A percentile compares a stretch with the other conserved stretches of the same genome.
Evolutionary conservation across 1,140 invertebrate species (phyloP).

Genomic region (Drosophila kanapiae): DNA sequence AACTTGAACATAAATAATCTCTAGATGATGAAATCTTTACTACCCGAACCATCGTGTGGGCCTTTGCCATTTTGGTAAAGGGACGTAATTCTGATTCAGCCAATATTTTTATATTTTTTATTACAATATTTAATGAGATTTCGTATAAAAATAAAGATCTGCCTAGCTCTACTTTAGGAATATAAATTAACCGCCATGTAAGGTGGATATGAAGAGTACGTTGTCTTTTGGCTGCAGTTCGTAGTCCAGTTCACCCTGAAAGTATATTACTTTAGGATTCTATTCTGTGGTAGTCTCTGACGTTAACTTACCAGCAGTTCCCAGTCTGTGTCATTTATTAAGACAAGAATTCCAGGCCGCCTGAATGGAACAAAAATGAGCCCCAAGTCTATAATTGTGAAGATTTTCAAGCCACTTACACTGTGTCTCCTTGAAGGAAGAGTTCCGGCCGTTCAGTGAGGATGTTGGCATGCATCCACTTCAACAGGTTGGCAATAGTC

Average conservation of each 20-base stretch:
- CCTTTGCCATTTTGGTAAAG: constrained; percentile 69
- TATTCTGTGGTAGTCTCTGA: no score
- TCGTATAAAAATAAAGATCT: constrained; percentile 30
- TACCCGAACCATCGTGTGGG: constrained; percentile 75
- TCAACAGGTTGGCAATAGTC: constrained; percentile 90
- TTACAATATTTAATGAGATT: constrained; percentile 13
- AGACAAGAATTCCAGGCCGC: constrained; percentile 95
- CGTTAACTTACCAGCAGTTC: constrained; percentile 90
- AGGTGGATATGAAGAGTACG: constrained; percentile 87
- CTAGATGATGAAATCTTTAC: constrained; percentile 62
- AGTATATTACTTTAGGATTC: not conserved
- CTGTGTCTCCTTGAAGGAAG: constrained; percentile 93
- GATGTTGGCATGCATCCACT: constrained; percentile 94
- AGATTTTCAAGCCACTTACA: constrained; percentile 87
- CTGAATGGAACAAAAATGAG: constrained; percentile 84
- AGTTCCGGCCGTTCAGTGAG: constrained; percentile 94
- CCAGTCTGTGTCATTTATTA: constrained; percentile 97
- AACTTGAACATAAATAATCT: rapidly evolving
- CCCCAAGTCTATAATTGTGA: not conserved
- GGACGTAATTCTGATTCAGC: constrained; percentile 76
- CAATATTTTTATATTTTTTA: not conserved
- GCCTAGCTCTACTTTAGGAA: not conserved
- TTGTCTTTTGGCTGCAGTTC: constrained; percentile 86
- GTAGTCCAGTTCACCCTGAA: constrained; percentile 86
- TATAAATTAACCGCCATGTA: constrained; percentile 87